phyloP scores from a whole-genome alignment of 2,797 vertebrate species.

The Luscinia luscinia region DNA sequence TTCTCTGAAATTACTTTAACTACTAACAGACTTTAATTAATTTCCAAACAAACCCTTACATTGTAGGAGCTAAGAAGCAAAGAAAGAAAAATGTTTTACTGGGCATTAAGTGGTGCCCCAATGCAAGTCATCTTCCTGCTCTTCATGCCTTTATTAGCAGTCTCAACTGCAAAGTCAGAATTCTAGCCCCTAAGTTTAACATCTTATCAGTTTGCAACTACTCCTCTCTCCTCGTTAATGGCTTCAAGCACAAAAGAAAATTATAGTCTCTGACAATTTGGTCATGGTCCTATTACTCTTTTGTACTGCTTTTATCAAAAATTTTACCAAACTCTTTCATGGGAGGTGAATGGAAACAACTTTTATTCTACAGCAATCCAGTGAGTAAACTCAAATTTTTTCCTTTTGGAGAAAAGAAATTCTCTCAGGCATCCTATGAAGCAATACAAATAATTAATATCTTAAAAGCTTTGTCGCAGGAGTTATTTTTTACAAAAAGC shows the following conservation, averaged over 20 bases:
- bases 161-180: neutral
- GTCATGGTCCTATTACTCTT: neutral
- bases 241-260: neutral
- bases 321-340: neutral
- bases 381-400: neutral
- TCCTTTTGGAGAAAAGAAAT: neutral
- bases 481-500: neutral
- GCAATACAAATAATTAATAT: neutral
- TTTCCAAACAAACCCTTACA: neutral
- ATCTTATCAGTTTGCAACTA: neutral
- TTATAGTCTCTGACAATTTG: neutral
- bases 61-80: neutral
- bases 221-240: neutral
- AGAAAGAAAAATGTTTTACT: neutral
- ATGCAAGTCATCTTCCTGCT: neutral
- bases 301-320: neutral
- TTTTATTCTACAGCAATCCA: neutral
- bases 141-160: neutral
- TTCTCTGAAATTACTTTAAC: neutral
- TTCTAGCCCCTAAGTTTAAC: neutral
- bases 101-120: neutral
- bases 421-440: neutral
- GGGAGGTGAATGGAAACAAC: rapidly evolving
- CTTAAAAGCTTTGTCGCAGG: neutral
- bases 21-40: conserved; percentile 9